Percentiles rank a stretch among this genome's conserved stretches.
Evolutionary conservation across 1,140 invertebrate genomes (phyloP).

Genomic region (Ceratina australensis): DNA sequence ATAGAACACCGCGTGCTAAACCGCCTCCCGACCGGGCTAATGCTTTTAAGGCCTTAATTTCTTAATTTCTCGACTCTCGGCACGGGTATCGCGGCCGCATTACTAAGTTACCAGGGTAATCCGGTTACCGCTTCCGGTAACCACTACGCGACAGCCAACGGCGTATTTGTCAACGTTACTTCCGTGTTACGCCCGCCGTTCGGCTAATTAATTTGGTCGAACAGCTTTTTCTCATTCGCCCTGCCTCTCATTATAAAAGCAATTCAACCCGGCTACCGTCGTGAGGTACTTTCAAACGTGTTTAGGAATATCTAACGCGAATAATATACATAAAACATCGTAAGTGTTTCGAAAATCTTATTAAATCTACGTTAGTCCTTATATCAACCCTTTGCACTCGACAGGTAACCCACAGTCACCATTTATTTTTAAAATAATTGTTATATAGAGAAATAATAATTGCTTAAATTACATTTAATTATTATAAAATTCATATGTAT

Average conservation of each 20-base stretch:
- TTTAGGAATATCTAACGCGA: too few relatives aligned
- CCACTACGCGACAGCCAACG: conserved; percentile 20
- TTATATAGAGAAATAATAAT: too few relatives aligned
- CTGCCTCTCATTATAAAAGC: neutral
- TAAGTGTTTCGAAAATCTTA: too few relatives aligned
- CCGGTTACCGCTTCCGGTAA: conserved; percentile 56
- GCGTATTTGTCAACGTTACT: conserved; percentile 60
- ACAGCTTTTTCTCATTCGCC: conserved; percentile 28
- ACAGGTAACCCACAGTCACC: too few relatives aligned
- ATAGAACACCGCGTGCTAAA: conserved; percentile 32
- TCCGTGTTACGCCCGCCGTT: conserved; percentile 43
- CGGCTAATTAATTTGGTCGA: conserved; percentile 51
- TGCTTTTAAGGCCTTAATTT: conserved; percentile 71
- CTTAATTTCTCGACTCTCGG: conserved; percentile 65
- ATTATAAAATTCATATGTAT: too few relatives aligned
- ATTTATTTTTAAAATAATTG: too few relatives aligned
- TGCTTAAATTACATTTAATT: too few relatives aligned
- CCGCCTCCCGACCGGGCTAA: conserved; percentile 44
- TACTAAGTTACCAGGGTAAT: conserved; percentile 60
- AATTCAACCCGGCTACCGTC: too few relatives aligned
- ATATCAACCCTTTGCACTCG: too few relatives aligned
- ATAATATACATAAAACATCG: too few relatives aligned
- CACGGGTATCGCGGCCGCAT: conserved; percentile 54
- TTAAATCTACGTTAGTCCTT: too few relatives aligned
- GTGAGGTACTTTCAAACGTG: too few relatives aligned